phyloP scores from a whole-genome alignment of 2,113 vertebrate genomes.

The Microtus montanus region DNA sequence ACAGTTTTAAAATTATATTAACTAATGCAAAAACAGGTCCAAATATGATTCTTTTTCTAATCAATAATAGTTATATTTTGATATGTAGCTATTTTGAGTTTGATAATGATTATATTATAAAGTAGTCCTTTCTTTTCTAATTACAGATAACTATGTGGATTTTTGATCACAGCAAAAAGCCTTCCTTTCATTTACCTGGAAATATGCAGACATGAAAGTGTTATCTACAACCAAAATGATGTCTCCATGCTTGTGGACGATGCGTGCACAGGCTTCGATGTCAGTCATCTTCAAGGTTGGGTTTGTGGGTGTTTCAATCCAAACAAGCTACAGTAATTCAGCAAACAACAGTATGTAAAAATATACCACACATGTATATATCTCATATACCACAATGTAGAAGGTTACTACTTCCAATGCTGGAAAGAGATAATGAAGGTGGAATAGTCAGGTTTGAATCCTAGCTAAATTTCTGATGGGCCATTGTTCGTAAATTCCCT shows the following conservation, averaged over 20 bases:
- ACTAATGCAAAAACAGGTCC: neutral
- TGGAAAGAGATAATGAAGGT: neutral
- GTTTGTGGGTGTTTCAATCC: slow-evolving; percentile 96
- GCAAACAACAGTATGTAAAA: neutral
- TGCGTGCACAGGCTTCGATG: slow-evolving; percentile 89
- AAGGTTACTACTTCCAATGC: neutral
- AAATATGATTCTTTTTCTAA: slow-evolving; percentile 33
- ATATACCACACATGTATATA: neutral
- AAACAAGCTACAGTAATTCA: slow-evolving; percentile 89
- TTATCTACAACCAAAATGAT: slow-evolving; percentile 95
- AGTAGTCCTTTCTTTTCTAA: neutral
- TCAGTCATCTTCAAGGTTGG: slow-evolving; percentile 93
- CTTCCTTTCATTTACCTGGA: slow-evolving; percentile 89
- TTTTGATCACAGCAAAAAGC: neutral
- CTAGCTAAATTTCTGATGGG: neutral
- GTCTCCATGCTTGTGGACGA: slow-evolving; percentile 86
- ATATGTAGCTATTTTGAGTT: neutral
- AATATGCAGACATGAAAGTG: slow-evolving; percentile 97
- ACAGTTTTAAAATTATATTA: neutral
- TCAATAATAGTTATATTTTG: neutral
- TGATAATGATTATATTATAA: neutral
- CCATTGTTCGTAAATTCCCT: neutral
- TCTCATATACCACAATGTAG: neutral
- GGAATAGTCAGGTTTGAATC: neutral
- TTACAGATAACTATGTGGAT: neutral